A percentile compares a stretch with the other conserved stretches of the same genome.
Conservation (phyloP, 2,797 vertebrate species). For the Rhabdophis nuchalis region DNA sequence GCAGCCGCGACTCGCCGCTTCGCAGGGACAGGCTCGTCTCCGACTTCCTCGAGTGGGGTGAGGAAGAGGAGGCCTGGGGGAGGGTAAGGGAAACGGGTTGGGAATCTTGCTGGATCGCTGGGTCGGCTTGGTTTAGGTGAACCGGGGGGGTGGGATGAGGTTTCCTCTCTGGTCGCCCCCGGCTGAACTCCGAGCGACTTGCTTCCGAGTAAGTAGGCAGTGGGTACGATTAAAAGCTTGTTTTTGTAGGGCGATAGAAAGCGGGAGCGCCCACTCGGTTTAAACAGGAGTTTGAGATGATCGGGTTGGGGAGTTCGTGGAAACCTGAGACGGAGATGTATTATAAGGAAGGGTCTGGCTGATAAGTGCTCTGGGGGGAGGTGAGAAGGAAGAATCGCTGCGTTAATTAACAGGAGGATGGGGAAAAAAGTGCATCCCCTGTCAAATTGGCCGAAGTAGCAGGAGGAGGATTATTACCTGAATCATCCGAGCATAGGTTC, state of each 20-base stretch:
- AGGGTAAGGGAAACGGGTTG: not conserved
- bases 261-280: not conserved
- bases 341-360: not conserved
- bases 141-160: not conserved
- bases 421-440: not conserved
- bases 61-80: conserved; percentile 45
- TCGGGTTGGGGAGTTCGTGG: not conserved
- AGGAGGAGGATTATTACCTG: not conserved
- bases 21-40: conserved; percentile 89
- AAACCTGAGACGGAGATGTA: not conserved
- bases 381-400: not conserved
- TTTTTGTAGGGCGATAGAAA: too few relatives aligned
- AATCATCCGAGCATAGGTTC: not conserved
- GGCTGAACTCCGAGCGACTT: not conserved
- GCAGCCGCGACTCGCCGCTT: conserved; percentile 79
- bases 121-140: not conserved
- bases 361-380: not conserved
- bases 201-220: not conserved
- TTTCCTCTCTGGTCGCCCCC: not conserved
- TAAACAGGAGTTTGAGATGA: not conserved
- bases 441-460: not conserved
- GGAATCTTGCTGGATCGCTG: not conserved
- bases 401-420: not conserved
- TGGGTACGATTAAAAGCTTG: not conserved
- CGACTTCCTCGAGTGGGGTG: conserved; percentile 96